These are phyloP conservation scores for Cryptoblepharus egeriae DNA, from an alignment of 2,797 vertebrate species.

Conservation along the genomic window DNA sequence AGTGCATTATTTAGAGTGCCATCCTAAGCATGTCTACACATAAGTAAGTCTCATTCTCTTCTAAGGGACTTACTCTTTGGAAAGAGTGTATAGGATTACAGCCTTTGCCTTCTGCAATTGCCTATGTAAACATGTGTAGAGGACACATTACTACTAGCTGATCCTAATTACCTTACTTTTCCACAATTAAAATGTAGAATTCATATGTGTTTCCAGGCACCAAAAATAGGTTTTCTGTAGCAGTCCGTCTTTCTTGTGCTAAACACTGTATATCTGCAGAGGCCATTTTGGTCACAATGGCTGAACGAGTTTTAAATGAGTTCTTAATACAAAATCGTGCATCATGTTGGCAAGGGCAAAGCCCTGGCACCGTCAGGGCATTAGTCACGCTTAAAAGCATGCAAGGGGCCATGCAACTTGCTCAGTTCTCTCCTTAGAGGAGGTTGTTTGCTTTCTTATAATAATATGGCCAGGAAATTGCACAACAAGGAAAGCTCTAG, in stretches of 20 bases:
- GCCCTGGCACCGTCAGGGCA: not conserved
- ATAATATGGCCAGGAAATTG: not conserved
- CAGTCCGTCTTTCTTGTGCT: not conserved
- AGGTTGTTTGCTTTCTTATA: not conserved
- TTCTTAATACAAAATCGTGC: not conserved
- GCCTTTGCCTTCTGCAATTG: conserved; percentile 1
- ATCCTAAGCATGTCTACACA: too few species aligned
- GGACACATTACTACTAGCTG: conserved; percentile 16
- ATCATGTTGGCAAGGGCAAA: conserved; percentile 8
- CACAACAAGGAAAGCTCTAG: not conserved
- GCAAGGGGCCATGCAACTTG: not conserved
- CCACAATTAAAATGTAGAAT: not conserved
- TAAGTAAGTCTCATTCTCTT: too few species aligned
- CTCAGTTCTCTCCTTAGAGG: not conserved
- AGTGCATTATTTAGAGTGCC: conserved; percentile 37
- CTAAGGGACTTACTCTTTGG: too few species aligned
- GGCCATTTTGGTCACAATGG: not conserved
- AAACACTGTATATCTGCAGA: conserved; percentile 2
- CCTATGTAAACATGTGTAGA: not conserved
- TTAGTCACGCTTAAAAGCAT: not conserved
- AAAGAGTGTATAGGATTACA: too few species aligned
- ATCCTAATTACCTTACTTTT: not conserved
- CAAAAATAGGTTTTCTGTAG: conserved; percentile 29
- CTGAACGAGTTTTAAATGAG: conserved; percentile 2
- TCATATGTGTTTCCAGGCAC: conserved; percentile 27